These are phyloP conservation scores for Anaspis maculata DNA, from an alignment of 2,888 invertebrate species.

Conservation along the genomic window DNA sequence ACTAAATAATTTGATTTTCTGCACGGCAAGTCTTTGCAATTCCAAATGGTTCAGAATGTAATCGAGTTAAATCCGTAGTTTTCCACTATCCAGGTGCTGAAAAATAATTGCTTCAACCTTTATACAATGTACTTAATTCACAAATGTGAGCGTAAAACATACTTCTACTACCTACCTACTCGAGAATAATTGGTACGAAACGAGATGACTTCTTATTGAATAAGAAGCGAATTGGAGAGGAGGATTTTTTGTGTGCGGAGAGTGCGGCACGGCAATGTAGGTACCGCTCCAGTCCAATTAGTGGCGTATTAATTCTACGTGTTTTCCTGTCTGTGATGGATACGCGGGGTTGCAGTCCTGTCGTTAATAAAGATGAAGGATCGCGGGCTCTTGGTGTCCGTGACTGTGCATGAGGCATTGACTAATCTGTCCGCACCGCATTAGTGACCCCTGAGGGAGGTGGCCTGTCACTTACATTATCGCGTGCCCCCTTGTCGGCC, in stretches of 20 bases:
- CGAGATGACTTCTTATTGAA: too few relatives aligned
- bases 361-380: conserved; percentile 15
- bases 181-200: too few relatives aligned
- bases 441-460: conserved; percentile 11
- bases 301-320: too few relatives aligned
- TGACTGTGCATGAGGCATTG: conserved; percentile 24
- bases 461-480: conserved; percentile 20
- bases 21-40: conserved; percentile 31
- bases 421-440: conserved; percentile 20
- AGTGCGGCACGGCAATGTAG: too few relatives aligned
- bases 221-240: too few relatives aligned
- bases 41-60: conserved; percentile 21
- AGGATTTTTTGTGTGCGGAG: too few relatives aligned
- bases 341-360: conserved; percentile 8
- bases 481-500: conserved; percentile 15
- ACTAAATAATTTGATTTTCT: conserved; percentile 38
- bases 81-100: not conserved
- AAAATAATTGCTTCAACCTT: too few relatives aligned
- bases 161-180: too few relatives aligned
- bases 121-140: too few relatives aligned
- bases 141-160: too few relatives aligned
- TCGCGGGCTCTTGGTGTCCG: conserved; percentile 8
- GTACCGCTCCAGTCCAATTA: too few relatives aligned
- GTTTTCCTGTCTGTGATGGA: conserved; percentile 12
- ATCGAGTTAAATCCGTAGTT: conserved; percentile 19